Evolutionary conservation across 2,113 vertebrate species (phyloP), one percentile per base, ranked within the genome.

Genomic region (Eublepharis macularius): DNA sequence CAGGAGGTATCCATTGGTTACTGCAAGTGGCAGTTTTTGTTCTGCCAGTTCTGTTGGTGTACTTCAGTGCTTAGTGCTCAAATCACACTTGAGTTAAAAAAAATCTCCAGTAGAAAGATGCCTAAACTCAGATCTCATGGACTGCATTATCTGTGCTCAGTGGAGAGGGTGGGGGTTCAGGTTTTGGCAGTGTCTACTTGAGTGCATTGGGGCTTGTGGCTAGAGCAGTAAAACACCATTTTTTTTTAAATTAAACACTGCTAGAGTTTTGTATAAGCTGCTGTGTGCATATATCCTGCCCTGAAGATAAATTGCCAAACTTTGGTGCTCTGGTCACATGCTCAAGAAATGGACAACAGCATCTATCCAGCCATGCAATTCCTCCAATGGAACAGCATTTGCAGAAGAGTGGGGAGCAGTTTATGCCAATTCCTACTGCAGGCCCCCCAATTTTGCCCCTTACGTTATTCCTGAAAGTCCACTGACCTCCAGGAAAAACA

Each of bases 1-100:
- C 63, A 39, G 0, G 0, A 51, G 12, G 43, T 66, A 16, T 26
- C 0, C 0, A 54, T 34, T 34, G 16, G n/a, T 12, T 0, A 0
- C 19, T 77, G 70, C 81, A 57, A 49, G 1, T 24, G 68, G 5
- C 0, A 0, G 68, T 57, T 43, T 74, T 74, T 81, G 34, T 72
- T 39, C 8, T 54, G 66, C 34, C 32, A 19, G 5, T 87, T 86
- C 34, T 36, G 4, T 36, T 34, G 2, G 76, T 78, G 47, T 54
- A 65, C 4, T 12, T 11, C 16, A 47, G 26, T 60, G 26, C 26
- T 47, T 36, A 68, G 88, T 41, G 10, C 0, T 34, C 39, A 85
- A 68, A 83, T 92, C 11, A 7, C 9, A 47, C 47, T 74, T 47
- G 72, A 26, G 16, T 75, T n/a, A 47, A 45, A 76, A 54, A 26